Conservation (phyloP, 2,797 vertebrate species). For the Tiaroga cobitis region DNA sequence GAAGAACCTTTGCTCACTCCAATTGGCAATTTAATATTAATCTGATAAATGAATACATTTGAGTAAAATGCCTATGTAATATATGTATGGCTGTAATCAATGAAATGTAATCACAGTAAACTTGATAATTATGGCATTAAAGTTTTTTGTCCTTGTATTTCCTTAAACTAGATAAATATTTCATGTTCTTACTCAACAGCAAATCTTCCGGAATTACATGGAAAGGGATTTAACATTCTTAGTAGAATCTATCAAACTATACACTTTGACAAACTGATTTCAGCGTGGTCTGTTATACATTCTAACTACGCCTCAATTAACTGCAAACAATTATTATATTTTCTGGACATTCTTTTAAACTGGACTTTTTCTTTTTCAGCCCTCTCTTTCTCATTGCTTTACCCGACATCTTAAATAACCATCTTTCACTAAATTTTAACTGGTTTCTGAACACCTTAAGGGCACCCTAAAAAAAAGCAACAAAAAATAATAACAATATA, state of each 20-base stretch:
- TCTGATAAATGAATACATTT: background rate
- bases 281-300: background rate
- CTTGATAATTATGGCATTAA: background rate
- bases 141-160: background rate
- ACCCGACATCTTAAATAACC: background rate
- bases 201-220: background rate
- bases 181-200: background rate
- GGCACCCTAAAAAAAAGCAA: background rate
- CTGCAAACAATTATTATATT: background rate
- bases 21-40: constrained; percentile 3
- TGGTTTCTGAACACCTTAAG: background rate
- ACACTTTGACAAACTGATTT: background rate
- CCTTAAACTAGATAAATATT: background rate
- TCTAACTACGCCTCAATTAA: background rate
- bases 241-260: background rate
- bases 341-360: background rate
- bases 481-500: background rate
- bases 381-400: background rate
- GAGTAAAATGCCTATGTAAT: background rate
- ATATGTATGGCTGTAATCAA: background rate
- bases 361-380: background rate
- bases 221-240: background rate
- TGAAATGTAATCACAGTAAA: constrained; percentile 8
- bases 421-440: background rate
- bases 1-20: background rate